phyloP scores from a whole-genome alignment of 1,140 invertebrate species.

The Spodoptera frugiperda region DNA sequence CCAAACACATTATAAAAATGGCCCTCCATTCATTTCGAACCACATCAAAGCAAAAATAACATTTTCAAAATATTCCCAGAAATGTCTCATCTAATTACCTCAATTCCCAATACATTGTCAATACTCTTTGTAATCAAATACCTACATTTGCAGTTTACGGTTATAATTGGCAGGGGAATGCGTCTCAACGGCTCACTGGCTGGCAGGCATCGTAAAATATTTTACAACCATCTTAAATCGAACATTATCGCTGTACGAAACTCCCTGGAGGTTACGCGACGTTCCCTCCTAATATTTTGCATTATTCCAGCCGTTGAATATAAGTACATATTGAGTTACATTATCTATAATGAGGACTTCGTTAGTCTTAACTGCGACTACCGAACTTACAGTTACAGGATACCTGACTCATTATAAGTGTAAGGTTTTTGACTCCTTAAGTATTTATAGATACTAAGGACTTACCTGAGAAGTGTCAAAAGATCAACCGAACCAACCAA shows the following conservation, averaged over 20 bases:
- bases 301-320: slow-evolving; percentile 40
- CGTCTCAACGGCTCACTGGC: slow-evolving; percentile 42
- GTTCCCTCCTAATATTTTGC: slow-evolving; percentile 44
- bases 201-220: slow-evolving; percentile 55
- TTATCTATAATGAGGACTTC: slow-evolving; percentile 1
- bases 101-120: slow-evolving; percentile 9
- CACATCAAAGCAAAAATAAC: not conserved
- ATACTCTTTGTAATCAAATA: slow-evolving; percentile 10
- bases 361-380: no score
- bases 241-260: slow-evolving; percentile 56
- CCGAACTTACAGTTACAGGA: no score
- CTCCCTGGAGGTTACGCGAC: slow-evolving; percentile 43
- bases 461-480: no score
- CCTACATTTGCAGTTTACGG: slow-evolving; percentile 41
- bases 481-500: no score
- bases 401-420: no score
- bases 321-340: slow-evolving; percentile 18
- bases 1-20: no score
- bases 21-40: no score
- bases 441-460: no score
- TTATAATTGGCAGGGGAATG: slow-evolving; percentile 55
- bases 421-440: no score
- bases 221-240: slow-evolving; percentile 59
- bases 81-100: not conserved
- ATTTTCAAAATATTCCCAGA: not conserved